Evolutionary conservation across 2,888 invertebrate genomes (phyloP).

Genomic region (Philonicus albiceps): DNA sequence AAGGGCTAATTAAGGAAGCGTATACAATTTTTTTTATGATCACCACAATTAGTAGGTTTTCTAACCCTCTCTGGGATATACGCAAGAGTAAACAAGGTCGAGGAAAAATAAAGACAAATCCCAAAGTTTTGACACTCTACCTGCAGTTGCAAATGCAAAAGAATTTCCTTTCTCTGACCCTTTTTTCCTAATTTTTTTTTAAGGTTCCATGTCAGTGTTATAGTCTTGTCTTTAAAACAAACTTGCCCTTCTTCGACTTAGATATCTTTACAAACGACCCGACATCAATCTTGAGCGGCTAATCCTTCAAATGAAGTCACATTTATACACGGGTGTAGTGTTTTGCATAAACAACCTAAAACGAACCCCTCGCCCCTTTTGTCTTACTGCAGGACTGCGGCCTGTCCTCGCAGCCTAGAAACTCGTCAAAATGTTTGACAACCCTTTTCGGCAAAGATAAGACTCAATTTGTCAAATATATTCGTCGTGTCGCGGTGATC

Average conservation of each 20-base stretch:
- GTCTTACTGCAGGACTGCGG: background rate
- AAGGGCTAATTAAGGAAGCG: background rate
- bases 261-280: conserved; percentile 40
- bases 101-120: conserved; percentile 15
- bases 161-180: background rate
- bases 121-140: background rate
- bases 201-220: background rate
- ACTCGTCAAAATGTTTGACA: conserved; percentile 24
- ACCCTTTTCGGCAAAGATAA: conserved; percentile 8
- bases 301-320: conserved; percentile 47
- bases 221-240: conserved; percentile 16
- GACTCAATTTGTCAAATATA: conserved; percentile 32
- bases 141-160: background rate
- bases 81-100: conserved; percentile 22
- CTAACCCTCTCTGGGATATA: background rate
- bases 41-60: background rate
- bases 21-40: background rate
- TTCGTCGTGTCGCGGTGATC: background rate
- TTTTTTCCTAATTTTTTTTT: background rate
- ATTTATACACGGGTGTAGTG: conserved; percentile 41
- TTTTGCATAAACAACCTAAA: conserved; percentile 38
- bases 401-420: background rate
- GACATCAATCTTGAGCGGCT: conserved; percentile 43
- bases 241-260: background rate
- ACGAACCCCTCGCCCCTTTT: background rate